A percentile compares a stretch with the other conserved stretches of the same genome.
Evolutionary conservation across 2,797 vertebrate genomes (phyloP).

Genomic region (Gymnoscopelus braueri): DNA sequence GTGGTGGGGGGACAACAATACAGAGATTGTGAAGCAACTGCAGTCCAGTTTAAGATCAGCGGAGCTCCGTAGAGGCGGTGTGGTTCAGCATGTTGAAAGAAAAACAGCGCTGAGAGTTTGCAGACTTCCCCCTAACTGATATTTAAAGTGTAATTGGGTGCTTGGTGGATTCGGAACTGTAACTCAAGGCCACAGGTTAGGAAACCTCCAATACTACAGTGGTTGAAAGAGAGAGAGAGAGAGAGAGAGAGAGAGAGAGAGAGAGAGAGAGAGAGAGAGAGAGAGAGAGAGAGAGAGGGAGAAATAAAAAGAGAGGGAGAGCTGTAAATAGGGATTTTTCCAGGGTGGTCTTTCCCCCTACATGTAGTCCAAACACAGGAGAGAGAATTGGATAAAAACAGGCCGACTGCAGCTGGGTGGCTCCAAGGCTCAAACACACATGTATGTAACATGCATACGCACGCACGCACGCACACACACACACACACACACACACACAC

Average conservation of each 20-base stretch:
- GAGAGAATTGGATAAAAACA: conserved; percentile 45
- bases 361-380: conserved; percentile 55
- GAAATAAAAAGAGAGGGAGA: conserved; percentile 2
- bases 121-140: conserved; percentile 40
- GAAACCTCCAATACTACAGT: conserved; percentile 62
- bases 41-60: conserved; percentile 23
- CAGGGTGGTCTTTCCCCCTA: conserved; percentile 63
- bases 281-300: not conserved
- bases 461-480: conserved; percentile 32
- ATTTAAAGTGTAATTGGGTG: conserved; percentile 60
- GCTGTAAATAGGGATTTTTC: conserved; percentile 50
- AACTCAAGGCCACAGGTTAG: conserved; percentile 60
- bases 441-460: conserved; percentile 1
- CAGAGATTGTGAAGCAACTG: not conserved
- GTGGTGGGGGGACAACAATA: not conserved
- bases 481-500: not conserved
- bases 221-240: conserved; percentile 23
- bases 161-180: conserved; percentile 45
- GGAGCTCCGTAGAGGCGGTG: conserved; percentile 20
- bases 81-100: conserved; percentile 34
- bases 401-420: conserved; percentile 50
- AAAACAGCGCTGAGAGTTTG: conserved; percentile 29
- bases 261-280: not conserved
- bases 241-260: not conserved
- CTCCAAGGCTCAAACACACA: conserved; percentile 24